Percentiles rank a stretch among this genome's conserved stretches.
These are phyloP conservation scores for Malurus splendens DNA, from an alignment of 2,797 vertebrate species.

Conservation along the genomic window DNA sequence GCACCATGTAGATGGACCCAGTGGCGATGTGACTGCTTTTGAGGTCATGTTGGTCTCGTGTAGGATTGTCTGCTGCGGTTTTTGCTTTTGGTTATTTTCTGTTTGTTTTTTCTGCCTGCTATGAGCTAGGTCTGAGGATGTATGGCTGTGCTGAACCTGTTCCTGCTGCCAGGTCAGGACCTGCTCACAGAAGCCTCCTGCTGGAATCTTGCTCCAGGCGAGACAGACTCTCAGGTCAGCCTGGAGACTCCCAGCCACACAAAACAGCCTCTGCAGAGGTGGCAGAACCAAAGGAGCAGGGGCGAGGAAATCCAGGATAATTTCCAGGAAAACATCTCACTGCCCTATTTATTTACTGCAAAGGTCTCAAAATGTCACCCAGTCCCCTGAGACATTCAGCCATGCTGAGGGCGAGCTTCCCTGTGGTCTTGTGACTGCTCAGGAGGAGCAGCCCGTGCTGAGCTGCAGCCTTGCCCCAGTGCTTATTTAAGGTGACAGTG, in stretches of 20 bases:
- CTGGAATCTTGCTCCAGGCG: fast-evolving
- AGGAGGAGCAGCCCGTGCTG: not conserved
- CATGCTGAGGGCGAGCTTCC: not conserved
- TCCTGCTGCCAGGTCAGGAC: not conserved
- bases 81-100: not conserved
- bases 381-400: fast-evolving
- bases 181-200: not conserved
- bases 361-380: not conserved
- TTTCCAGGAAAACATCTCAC: not conserved
- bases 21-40: not conserved
- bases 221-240: not conserved
- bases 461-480: not conserved
- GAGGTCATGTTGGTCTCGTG: not conserved
- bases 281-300: not conserved
- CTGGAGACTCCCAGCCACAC: not conserved
- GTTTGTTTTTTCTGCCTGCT: not conserved
- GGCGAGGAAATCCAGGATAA: not conserved
- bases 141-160: not conserved
- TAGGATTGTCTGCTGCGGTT: not conserved
- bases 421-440: not conserved
- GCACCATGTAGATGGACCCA: not conserved
- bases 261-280: fast-evolving
- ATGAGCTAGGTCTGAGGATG: not conserved
- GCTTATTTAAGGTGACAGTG: not conserved
- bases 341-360: not conserved